Conservation (phyloP, 2,113 vertebrate species). For the Paradisaea rubra region DNA sequence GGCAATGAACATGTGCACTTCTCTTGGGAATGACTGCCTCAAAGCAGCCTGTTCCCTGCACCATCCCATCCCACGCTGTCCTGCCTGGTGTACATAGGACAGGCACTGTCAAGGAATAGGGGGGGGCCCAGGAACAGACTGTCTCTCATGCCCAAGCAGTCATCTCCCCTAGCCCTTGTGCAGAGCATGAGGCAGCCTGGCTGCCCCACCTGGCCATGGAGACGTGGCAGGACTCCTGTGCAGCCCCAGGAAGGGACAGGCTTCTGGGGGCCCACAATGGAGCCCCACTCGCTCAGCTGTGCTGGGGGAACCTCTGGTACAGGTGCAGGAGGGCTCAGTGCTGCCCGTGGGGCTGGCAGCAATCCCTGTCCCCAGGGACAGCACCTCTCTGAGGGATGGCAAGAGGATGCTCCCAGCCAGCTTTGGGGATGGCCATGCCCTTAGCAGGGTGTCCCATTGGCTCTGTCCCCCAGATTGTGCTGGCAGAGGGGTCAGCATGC, state of each 20-base stretch:
- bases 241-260: neutral
- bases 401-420: neutral
- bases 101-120: neutral
- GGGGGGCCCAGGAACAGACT: accelerated
- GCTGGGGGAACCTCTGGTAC: neutral
- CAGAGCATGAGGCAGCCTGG: neutral
- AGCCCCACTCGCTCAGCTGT: accelerated
- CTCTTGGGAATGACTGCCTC: neutral
- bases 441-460: accelerated
- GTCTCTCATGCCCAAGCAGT: neutral
- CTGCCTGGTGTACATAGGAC: neutral
- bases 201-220: accelerated
- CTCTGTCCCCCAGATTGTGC: neutral
- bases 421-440: accelerated
- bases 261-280: accelerated
- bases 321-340: neutral
- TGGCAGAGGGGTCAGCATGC: accelerated
- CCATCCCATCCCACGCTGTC: neutral
- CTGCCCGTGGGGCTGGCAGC: neutral
- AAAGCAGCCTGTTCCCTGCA: neutral
- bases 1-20: neutral
- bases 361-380: neutral
- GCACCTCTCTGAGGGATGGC: neutral
- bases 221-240: neutral
- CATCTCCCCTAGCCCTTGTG: accelerated